Evolutionary conservation across 2,797 vertebrate genomes (phyloP).

Genomic region (Pterois miles): DNA sequence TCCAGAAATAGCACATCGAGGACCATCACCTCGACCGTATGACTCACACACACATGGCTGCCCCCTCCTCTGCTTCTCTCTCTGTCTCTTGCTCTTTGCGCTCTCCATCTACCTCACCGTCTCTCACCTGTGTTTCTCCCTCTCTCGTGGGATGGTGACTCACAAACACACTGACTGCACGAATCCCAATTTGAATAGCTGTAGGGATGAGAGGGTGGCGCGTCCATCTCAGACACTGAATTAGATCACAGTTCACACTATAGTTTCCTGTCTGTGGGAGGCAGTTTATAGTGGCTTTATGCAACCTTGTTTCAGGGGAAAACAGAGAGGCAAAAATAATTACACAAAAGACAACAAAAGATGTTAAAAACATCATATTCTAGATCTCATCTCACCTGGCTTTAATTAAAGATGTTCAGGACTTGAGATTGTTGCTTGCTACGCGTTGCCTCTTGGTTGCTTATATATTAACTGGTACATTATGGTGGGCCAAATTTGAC

Average conservation of each 20-base stretch:
- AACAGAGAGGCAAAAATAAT: neutral
- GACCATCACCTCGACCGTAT: conserved; percentile 69
- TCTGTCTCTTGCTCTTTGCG: conserved; percentile 36
- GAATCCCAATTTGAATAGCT: conserved; percentile 60
- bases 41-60: conserved; percentile 54
- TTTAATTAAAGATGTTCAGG: neutral
- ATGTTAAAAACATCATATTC: neutral
- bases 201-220: conserved; percentile 30
- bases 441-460: neutral
- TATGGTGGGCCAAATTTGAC: neutral
- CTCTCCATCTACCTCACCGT: conserved; percentile 26
- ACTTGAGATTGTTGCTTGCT: neutral
- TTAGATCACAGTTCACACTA: conserved; percentile 55
- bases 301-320: conserved; percentile 19
- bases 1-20: conserved; percentile 74
- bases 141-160: conserved; percentile 59
- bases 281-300: conserved; percentile 30
- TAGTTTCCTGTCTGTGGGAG: conserved; percentile 34
- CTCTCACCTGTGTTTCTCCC: conserved; percentile 33
- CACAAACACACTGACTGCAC: conserved; percentile 51
- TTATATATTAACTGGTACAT: neutral
- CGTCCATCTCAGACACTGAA: conserved; percentile 41
- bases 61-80: conserved; percentile 23
- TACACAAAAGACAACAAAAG: neutral
- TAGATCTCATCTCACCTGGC: neutral